Evolutionary conservation across 2,888 invertebrate species (phyloP), one percentile per base, ranked within the genome.

Genomic region (Mellilla xanthometata): DNA sequence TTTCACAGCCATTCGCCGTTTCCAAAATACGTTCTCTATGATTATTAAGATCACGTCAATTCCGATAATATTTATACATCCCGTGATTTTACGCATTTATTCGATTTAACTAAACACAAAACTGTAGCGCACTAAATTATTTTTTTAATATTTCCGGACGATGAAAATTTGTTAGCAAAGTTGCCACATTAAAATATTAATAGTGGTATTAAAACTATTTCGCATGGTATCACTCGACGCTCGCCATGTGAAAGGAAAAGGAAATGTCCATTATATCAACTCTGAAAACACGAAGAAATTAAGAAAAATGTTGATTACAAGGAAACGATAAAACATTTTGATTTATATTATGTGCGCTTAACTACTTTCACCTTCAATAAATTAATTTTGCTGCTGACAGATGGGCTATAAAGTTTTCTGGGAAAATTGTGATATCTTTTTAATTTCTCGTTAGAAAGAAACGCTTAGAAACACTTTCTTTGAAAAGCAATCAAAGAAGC

Each of bases 101-200:
- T 76, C 81, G 76, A 88, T 86, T 83, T 84, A 68, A 77, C 78
- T 81, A 82, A 86, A 82, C 76, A 81, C 76, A 75, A 77, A 81
- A 80, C 77, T 72, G 65, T 75, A 77, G 68, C 72, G 68, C 33
- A 48, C 38, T 89, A 88, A 86, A 88, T 87, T 77, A 83, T 75
- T 69, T 66, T 79, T 85, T 89, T 48, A 85, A 86, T 88, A 83
- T 86, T 85, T 86, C 88, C 88, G 82, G 84, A 76, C 77, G 68
- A 69, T 65, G 66, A 67, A 68, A 71, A 79, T 76, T 74, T 71
- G 80, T 72, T 72, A 76, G 73, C 78, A 65, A 76, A 81, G 81
- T 81, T 80, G 74, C 78, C 75, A 76, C 79, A 79, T 84, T 79
- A 83, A 84, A 48, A 81, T 85, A 84, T 83, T 83, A 80, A 85